Evolutionary conservation across 2,888 invertebrate genomes (phyloP), one percentile per base, ranked within the genome.

Genomic region (Tenodera sinensis): DNA sequence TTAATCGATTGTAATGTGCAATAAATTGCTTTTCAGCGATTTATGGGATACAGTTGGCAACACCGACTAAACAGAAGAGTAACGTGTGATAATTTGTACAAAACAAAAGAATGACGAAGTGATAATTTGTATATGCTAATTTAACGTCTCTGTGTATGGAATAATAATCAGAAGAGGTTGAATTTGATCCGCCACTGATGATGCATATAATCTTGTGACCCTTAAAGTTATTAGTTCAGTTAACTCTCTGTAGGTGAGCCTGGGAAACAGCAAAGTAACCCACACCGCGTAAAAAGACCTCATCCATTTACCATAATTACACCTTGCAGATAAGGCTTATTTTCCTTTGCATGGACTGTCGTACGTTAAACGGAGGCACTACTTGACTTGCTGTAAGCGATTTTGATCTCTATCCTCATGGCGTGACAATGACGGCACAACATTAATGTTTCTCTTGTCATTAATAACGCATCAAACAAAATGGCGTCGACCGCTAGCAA

Each of bases 381-480:
- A 27, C n/a, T 28, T 25, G 6, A 84, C n/a, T 83, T 25, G 71
- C 27, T 54, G 85, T 86, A 88, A 28, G 89, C 89, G 86, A 88
- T 86, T 89, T 54, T 89, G 86, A 83, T 86, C 89, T 87, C 47
- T 85, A 85, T 71, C 81, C 54, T 82, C 83, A 47, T 81, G 54
- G 28, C 30, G 42, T 42, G 84, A 71, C 90, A 90, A 88, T 90
- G 88, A 90, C 81, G 47, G 34, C 25, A 83, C 71, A 84, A 83
- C 88, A 84, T 84, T 89, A 89, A 89, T 88, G 89, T 28, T 87
- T 30, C 85, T 42, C 89, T 47, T 42, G 42, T 88, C 89, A 90
- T 90, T 90, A 90, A 90, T 89, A 88, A 84, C 89, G 89, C 90
- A 90, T 90, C 89, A 90, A 88, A 90, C 90, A 90, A 90, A 88